These are phyloP conservation scores for Candidula unifasciata DNA, from an alignment of 2,888 invertebrate genomes.

Conservation along the genomic window DNA sequence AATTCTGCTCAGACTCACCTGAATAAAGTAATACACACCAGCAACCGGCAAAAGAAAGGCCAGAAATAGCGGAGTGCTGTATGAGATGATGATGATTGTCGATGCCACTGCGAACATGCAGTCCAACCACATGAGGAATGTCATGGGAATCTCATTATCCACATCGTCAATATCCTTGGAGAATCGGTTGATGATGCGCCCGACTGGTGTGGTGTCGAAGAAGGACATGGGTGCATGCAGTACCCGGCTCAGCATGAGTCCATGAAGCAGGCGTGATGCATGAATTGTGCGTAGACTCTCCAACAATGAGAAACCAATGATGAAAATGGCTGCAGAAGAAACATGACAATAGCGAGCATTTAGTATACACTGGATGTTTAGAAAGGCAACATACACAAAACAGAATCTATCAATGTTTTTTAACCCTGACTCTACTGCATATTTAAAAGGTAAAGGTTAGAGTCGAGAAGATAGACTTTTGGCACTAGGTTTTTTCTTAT, in stretches of 20 bases:
- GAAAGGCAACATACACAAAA: too few species aligned
- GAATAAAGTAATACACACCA: constrained; percentile 65
- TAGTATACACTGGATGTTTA: too few species aligned
- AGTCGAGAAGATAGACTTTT: too few species aligned
- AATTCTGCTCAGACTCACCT: constrained; percentile 59
- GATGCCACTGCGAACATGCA: constrained; percentile 57
- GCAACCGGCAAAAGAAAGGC: constrained; percentile 61
- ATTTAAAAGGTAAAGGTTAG: too few species aligned
- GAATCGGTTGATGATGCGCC: constrained; percentile 77
- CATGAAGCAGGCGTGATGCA: constrained; percentile 67
- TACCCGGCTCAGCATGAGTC: constrained; percentile 69
- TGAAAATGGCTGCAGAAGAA: constrained; percentile 29
- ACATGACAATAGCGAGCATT: not conserved
- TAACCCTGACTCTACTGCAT: too few species aligned
- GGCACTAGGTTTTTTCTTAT: too few species aligned
- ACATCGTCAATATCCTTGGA: constrained; percentile 73
- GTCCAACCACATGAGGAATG: constrained; percentile 58
- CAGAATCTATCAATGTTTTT: too few species aligned
- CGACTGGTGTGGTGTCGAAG: constrained; percentile 79
- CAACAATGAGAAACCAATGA: constrained; percentile 56
- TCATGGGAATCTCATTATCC: constrained; percentile 67
- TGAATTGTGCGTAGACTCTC: constrained; percentile 74
- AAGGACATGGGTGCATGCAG: constrained; percentile 77
- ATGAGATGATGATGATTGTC: constrained; percentile 63
- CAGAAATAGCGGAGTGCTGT: constrained; percentile 67